These are phyloP conservation scores for Penelope pileata DNA, from an alignment of 2,113 vertebrate genomes.

Conservation along the genomic window DNA sequence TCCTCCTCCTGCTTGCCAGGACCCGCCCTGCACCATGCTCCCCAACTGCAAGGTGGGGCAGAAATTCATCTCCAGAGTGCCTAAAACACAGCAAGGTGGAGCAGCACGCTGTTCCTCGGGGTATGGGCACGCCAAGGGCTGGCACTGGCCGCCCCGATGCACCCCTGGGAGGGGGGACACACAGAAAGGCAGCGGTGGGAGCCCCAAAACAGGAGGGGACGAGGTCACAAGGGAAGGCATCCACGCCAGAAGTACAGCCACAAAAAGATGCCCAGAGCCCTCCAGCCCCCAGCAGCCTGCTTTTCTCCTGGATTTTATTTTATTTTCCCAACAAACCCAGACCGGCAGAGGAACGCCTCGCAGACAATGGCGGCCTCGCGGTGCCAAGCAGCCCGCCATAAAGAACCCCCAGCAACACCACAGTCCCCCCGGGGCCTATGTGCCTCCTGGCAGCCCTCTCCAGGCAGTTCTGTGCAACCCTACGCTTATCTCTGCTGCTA, in stretches of 20 bases:
- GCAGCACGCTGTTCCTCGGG: background rate
- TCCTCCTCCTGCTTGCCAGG: background rate
- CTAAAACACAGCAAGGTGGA: background rate
- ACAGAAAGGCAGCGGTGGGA: background rate
- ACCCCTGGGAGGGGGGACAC: accelerated
- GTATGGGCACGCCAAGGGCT: background rate
- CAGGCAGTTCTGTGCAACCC: background rate
- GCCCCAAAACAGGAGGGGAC: background rate
- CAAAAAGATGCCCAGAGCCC: background rate
- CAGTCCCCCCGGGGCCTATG: background rate
- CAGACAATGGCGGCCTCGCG: background rate
- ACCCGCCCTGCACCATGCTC: background rate
- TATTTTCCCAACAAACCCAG: background rate
- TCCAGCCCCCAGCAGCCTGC: background rate
- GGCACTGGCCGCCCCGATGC: background rate
- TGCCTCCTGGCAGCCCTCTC: background rate
- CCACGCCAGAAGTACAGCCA: no score
- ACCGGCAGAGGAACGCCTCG: background rate
- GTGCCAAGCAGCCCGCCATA: background rate
- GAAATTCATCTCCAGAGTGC: no score
- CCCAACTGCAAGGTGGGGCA: background rate
- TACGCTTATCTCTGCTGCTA: constrained; percentile 38
- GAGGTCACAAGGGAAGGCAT: background rate
- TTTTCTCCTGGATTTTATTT: background rate
- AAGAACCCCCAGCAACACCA: background rate